Base-by-base conservation (phyloP, 2,797 vertebrate species). In the Morus bassanus region DNA sequence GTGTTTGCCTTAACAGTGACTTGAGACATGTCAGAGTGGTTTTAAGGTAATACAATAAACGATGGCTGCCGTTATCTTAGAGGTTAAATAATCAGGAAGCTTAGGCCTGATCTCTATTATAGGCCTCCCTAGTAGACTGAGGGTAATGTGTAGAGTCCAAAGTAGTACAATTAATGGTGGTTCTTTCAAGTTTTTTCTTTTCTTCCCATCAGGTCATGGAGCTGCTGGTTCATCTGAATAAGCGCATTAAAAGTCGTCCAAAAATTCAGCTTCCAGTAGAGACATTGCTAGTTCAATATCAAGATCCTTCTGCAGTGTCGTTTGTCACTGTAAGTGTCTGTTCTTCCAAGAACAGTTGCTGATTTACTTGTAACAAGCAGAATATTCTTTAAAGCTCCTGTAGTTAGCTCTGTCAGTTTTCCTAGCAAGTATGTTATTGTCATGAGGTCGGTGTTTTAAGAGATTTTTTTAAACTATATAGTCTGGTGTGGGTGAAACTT, bases 251-350 rank as follows among this genome's bases (percentile, higher is more conserved):
- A 98, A 99, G 99, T 97, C 98, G 99, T 43, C 99, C 99, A 33
- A 99, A 98, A 98, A 99, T 99, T 95, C 99, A 99, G 68, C 98
- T 99, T n/a, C 99, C 99, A 6, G 99, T 99, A 56, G 99, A 99
- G 98, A 99, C 99, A 1, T 97, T 99, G 67, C 96, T 99, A 91
- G 99, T 99, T 77, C 99, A 99, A 68, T 99, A 99, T 96, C 99
- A 99, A 95, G 99, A 99, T 97, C 99, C 99, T 86, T 98, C 99
- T 53, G 99, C 99, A 4, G 99, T 99, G 48, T 99, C 99, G 76
- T 99, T 99, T 97, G 99, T 99, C 77, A 99, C 99, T 59, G 99
- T 99, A 97, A 98, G 98, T 98, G 22, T 22, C 43, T 67, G 9
- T 72, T 80, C 51, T 90, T 90, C 39, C 23, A 68, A 59, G 24